phyloP scores from a whole-genome alignment of 2,797 vertebrate genomes.

The Pangasius mekongensis region DNA sequence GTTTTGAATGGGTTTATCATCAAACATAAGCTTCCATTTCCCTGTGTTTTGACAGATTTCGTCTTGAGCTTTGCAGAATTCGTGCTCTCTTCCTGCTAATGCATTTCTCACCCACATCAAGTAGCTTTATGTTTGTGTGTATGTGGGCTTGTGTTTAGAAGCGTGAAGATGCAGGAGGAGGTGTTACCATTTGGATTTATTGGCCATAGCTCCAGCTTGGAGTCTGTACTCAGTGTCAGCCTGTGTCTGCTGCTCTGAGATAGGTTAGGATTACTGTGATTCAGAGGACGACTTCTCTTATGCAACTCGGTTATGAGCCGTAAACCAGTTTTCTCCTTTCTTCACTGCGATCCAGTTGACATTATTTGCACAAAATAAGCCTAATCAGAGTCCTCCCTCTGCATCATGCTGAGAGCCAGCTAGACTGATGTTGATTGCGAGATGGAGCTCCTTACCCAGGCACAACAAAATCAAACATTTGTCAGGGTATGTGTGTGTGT shows the following conservation, averaged over 20 bases:
- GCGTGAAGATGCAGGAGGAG: neutral
- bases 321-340: neutral
- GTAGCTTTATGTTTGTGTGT: conserved; percentile 21
- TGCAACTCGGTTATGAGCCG: neutral
- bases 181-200: neutral
- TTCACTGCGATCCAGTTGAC: neutral
- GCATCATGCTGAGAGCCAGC: conserved; percentile 15
- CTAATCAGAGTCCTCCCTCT: conserved; percentile 38
- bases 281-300: neutral
- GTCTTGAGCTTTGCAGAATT: neutral
- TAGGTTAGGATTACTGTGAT: conserved; percentile 1
- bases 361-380: conserved; percentile 44
- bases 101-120: conserved; percentile 29
- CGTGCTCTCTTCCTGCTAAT: neutral
- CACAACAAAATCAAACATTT: conserved; percentile 16
- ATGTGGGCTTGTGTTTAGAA: conserved; percentile 29
- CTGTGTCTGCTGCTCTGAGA: neutral
- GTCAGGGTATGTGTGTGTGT: neutral
- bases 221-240: neutral
- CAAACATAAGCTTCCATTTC: neutral
- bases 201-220: neutral
- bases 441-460: conserved; percentile 4
- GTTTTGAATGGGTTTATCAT: neutral
- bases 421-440: conserved; percentile 15
- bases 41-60: neutral